Conservation (phyloP, 2,113 vertebrate genomes). For the mouse (Mus musculus) region GRCm39 chr4:154110001-154110500, state of each 20-base stretch:
- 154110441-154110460: not conserved
- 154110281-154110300: not conserved
- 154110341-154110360: fast-evolving
- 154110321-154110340: not conserved
- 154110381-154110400: not conserved
- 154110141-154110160: not conserved
- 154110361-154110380: not conserved
- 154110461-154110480: not conserved
- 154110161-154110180: too few relatives aligned
- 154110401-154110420: not conserved
- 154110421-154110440: not conserved
- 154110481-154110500: not conserved
- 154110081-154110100: not conserved
- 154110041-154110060: not conserved
- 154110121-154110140: too few relatives aligned
- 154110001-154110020: not conserved
- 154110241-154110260: not conserved
- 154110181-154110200: not conserved
- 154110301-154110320: not conserved
- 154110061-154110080: not conserved
- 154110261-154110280: not conserved
- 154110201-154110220: not conserved
- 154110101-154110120: not conserved
- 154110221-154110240: not conserved
- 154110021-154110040: not conserved